Percentiles rank a stretch among this genome's conserved stretches.
Evolutionary conservation across 2,888 invertebrate species (phyloP).

Genomic region (Oligia fasciuncula): DNA sequence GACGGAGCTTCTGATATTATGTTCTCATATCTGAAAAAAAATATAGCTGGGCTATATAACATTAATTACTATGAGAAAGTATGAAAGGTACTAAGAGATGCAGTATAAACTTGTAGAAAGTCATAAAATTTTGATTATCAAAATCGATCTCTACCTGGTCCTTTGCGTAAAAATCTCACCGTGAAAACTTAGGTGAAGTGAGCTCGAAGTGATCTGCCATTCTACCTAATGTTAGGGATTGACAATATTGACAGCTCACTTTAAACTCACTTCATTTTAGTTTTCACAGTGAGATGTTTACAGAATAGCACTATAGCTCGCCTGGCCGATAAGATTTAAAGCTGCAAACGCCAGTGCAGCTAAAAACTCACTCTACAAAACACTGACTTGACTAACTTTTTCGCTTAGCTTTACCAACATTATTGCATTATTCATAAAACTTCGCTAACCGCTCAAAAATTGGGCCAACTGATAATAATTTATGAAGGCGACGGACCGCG

Average conservation of each 20-base stretch:
- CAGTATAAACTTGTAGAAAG: neutral
- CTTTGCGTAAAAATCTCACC: too few relatives aligned
- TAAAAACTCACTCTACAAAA: too few relatives aligned
- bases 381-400: neutral
- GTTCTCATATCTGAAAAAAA: neutral
- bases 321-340: too few relatives aligned
- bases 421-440: neutral
- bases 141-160: neutral
- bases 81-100: neutral
- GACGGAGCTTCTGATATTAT: too few relatives aligned
- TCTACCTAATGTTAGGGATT: too few relatives aligned
- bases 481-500: conserved; percentile 61
- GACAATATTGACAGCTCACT: too few relatives aligned
- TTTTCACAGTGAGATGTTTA: too few relatives aligned
- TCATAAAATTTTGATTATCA: neutral
- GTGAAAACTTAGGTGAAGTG: too few relatives aligned
- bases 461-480: conserved; percentile 60
- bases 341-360: too few relatives aligned
- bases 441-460: conserved; percentile 5
- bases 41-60: neutral
- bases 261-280: too few relatives aligned
- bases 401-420: neutral
- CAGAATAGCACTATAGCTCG: too few relatives aligned
- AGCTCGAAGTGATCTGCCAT: too few relatives aligned
- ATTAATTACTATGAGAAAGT: neutral